A percentile compares a stretch with the other conserved stretches of the same genome.
Conservation (phyloP, 1,140 invertebrate species). For the Dendroctonus ponderosae region DNA sequence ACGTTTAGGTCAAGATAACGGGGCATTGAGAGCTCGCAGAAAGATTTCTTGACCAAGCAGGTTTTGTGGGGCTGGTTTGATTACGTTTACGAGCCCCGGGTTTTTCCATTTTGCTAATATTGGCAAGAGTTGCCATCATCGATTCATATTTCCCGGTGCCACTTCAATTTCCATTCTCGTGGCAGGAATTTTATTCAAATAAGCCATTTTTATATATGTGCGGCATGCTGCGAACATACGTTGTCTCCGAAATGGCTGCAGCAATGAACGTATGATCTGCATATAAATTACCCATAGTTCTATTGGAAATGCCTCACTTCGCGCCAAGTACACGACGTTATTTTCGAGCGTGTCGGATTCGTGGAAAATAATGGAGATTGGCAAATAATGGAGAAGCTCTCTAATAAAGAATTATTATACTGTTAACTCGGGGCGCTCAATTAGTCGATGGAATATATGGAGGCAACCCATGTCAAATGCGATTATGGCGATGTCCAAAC, state of each 20-base stretch:
- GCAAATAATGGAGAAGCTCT: background rate
- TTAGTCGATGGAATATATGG: conserved; percentile 3
- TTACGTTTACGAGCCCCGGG: too few species aligned
- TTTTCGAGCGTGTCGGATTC: conserved; percentile 3
- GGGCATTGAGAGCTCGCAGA: background rate
- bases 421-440: background rate
- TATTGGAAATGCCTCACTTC: conserved; percentile 21
- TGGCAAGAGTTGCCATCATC: too few species aligned
- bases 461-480: conserved; percentile 5
- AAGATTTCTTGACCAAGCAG: too few species aligned
- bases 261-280: conserved; percentile 32
- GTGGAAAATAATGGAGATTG: background rate
- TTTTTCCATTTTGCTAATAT: too few species aligned
- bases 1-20: conserved; percentile 23
- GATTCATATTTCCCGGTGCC: too few species aligned
- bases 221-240: conserved; percentile 34
- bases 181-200: conserved; percentile 37
- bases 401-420: background rate
- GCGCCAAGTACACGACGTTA: conserved; percentile 5
- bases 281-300: conserved; percentile 35
- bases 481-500: conserved; percentile 2
- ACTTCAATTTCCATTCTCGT: too few species aligned
- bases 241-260: conserved; percentile 35
- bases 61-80: too few species aligned
- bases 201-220: conserved; percentile 36